Evolutionary conservation across 2,113 vertebrate genomes (phyloP).

Genomic region (Gymnorhina tibicen): DNA sequence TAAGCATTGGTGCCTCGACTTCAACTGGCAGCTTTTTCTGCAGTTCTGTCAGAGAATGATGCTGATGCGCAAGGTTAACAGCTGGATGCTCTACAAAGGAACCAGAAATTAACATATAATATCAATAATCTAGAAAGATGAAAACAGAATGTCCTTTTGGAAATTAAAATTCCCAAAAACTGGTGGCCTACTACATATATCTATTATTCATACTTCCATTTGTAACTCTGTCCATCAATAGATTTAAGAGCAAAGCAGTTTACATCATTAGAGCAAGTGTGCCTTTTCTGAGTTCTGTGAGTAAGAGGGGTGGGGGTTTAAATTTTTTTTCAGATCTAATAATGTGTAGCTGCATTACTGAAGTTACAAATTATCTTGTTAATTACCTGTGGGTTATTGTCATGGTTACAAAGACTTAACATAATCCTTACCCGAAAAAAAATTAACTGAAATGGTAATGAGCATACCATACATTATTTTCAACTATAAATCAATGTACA

Average conservation of each 20-base stretch:
- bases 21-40: conserved; percentile 14
- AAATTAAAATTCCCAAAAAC: not conserved
- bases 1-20: conserved; percentile 1
- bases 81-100: conserved; percentile 43
- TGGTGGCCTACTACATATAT: not conserved
- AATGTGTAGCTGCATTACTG: not conserved
- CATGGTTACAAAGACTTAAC: not conserved
- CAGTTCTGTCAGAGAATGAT: conserved; percentile 31
- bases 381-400: not conserved
- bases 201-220: not conserved
- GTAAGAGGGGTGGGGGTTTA: not conserved
- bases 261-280: not conserved
- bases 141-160: not conserved
- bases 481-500: not conserved
- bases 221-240: not conserved
- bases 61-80: not conserved
- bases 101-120: not conserved
- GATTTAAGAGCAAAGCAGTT: not conserved
- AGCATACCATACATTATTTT: not conserved
- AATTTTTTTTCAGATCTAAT: not conserved
- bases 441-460: not conserved
- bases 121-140: not conserved
- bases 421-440: not conserved
- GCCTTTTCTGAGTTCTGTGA: not conserved
- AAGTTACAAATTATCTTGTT: not conserved